Base-by-base conservation (phyloP, 1,140 invertebrate species). In the Drosophila orosa region DNA sequence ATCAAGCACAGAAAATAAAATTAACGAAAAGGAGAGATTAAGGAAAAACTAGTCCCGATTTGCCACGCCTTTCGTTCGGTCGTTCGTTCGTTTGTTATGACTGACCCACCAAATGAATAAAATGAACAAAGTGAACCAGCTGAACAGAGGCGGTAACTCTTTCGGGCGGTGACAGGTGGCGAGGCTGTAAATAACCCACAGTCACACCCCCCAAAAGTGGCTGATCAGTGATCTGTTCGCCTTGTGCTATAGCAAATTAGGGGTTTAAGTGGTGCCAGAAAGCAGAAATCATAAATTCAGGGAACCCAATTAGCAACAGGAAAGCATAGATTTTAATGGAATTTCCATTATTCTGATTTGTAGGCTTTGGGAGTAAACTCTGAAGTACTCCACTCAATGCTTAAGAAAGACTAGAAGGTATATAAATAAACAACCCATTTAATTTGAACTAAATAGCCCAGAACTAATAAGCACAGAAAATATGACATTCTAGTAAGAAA, bases 221-320 rank as follows among this genome's bases (percentile, higher is more conserved):
- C 25, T 39, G 50, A 68, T 31, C 42, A 37, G 25, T 19, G 15
- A 9, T 12, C 47, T 66, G 61, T 61, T 62, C 55, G 80, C 80
- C 37, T 60, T 61, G 62, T 73, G 75, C 75, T 50, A 68, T 54
- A 65, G 60, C 80, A 84, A 83, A 83, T 83, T 83, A 84, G 80
- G 66, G 29, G 72, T 48, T 54, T 59, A 50, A 48, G 35, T 68
- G 66, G 48, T 65, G 22, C 35, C 40, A 13, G 48, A 42, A 39
- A 71, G 27, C 19, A 33, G 8, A 58, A 60, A n/a, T 13, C 61
- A 66, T 40, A 66, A 67, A 50, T 66, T 40, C 15, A 31, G 8
- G 45, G 3, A 48, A 39, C 15, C 33, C 45, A 67, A 65, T 66
- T 67, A 39, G 50, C 17, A 54, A 12, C 19, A 29, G 44, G 19